Evolutionary conservation across 1,140 invertebrate genomes (phyloP), one percentile per base, ranked within the genome.

Genomic region (Aphaenogaster ashmeadi): DNA sequence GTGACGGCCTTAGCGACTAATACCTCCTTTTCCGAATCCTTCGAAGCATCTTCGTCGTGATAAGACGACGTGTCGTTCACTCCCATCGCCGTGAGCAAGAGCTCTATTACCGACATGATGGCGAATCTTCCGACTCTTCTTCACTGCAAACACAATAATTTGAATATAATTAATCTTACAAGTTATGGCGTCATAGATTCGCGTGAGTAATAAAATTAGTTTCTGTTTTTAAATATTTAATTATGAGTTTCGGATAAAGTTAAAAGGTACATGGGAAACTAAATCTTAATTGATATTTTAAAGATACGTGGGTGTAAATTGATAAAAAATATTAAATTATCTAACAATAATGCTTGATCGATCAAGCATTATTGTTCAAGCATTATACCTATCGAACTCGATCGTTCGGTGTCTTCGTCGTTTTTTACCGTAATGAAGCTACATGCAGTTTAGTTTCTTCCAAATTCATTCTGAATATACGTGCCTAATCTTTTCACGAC

Each of bases 1-100:
- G 97, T 97, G 4, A 97, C 96, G 11, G 96, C 96, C 95, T 98
- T 98, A 0, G 97, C 97, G 1, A 94, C 90, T 15, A 96, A 89
- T 13, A 97, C 95, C 15, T 93, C 60, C 7, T 52, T 90, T 92
- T 91, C 85, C 47, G 64, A 72, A 87, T 93, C 84, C 90, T 90
- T n/a, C 75, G 92, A 91, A 44, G 90, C 89, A 21, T 94, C 69
- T 6, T 91, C 81, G 15, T 85, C 71, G 18, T 88, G 83, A 41
- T 91, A 85, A 92, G 92, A 90, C 0, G 50, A 15, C 15, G 62
- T 50, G 0, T 18, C 11, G 7, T 52, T 47, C 1, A 38, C n/a
- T 47, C 38, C 54, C 27, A 1, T 7, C 38, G 52, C 5, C 27
- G 18, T 15, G 1, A 77, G 13, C 2, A 36, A 21, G n/a, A 52